Base-by-base conservation (phyloP, 1,140 invertebrate species). In the Proales similis region DNA sequence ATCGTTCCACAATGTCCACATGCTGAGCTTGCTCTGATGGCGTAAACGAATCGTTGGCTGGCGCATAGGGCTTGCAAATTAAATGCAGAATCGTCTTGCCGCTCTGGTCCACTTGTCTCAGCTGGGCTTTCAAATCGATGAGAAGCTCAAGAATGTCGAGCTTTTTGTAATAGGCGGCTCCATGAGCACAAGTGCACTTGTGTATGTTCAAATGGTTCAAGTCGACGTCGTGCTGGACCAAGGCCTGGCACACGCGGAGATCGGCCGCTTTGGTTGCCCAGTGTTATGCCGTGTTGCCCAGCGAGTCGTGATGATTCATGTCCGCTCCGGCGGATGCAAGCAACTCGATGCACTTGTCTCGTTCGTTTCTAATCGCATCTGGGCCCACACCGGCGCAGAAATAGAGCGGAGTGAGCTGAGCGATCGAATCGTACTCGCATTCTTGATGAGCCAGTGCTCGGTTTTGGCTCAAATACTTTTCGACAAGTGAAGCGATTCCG, bases 31-130 rank as follows among this genome's bases (percentile, higher is more conserved):
- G 9, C 45, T 26, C 30, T 39, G 7, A 12, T 57, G 3, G 9
- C 30, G 2, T 9, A 24, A 3, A 9, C 32, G 9, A 20, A 3
- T 43, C 38, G 20, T 27, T 30, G 12, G 12, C 20, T 26, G n/a
- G n/a, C 12, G 14, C 9, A 36, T 36, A 36, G n/a, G 17, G 36
- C 45, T 57, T 57, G 12, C 51, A 57, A 17, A 57, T 42, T 17
- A 57, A 24, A 57, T 57, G 51, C n/a, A 57, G 24, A 57, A 57
- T 57, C 11, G 39, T 57, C 30, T 57, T 57, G 19, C 36, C 51
- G 9, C 51, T 57, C 4, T 42, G 7, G 32, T 57, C 51, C 32
- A 29, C 45, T 11, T 29, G 12, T 26, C 19, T 12, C 9, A 42
- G 24, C 19, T 57, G 17, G 11, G 45, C 24, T 42, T 57, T 43